Base-by-base conservation (phyloP, 2,113 vertebrate genomes). In the Ceyx melanurus region DNA sequence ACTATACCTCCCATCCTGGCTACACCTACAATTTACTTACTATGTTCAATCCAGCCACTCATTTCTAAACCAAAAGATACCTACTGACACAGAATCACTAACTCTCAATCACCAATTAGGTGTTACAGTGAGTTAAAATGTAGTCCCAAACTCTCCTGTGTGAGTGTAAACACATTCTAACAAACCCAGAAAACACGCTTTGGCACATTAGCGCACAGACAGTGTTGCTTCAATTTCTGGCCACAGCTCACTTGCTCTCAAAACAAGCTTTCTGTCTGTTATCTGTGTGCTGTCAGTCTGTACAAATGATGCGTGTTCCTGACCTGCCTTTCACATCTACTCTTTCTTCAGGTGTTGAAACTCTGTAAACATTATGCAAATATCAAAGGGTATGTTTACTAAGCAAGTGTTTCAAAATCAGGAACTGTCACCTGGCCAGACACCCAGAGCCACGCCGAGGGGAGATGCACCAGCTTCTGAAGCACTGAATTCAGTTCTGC, bases 301-400 rank as follows among this genome's bases (percentile, higher is more conserved):
- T 81, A 89, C 70, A 92, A 94, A 86, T 2, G 1, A 33, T 66
- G 57, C 0, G 0, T n/a, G 43, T 20, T 91, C 82, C 82, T 77
- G 79, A 88, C 51, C 68, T 2, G 11, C 29, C 83, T 89, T 70
- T 83, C 40, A 5, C 0, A 4, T 82, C 56, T 86, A 12, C 61
- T 89, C 67, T 93, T 87, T 78, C 91, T 85, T 89, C 76, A 31
- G 16, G 46, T 93, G 81, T 84, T 92, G 93, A 91, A 96, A 96
- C 72, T 85, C 89, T 91, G 95, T 93, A 58, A 96, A 92, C 50
- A 73, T 84, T 68, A 85, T 56, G 86, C 74, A 95, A 92, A 96
- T 92, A 84, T 82, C 95, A 94, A 96, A 97, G 93, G 89, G 82
- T 84, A 75, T 96, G 82, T 96, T 97, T 96, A 94, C 94, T 72